Evolutionary conservation across 53 echinoderm and acorn worm genomes (phyloP).

Genomic region (Arbacia lixula): DNA sequence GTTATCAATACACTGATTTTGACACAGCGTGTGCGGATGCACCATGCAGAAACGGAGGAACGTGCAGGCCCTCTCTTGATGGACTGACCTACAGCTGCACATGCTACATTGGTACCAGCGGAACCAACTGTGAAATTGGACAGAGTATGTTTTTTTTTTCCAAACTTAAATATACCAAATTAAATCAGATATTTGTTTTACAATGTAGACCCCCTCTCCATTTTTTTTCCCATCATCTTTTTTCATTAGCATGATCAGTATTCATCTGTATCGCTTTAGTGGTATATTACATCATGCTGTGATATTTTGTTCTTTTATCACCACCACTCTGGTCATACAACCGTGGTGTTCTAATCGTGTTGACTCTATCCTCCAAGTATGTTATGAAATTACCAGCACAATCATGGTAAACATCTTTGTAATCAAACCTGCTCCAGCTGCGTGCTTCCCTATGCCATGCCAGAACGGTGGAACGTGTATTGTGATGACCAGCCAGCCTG

Average conservation of each 20-base stretch:
- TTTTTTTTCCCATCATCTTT: background rate
- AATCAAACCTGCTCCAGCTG: conserved; percentile 11
- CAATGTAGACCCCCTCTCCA: background rate
- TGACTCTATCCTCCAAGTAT: no score
- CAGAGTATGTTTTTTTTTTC: background rate
- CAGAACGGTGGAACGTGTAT: conserved; percentile 81
- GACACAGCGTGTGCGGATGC: conserved; percentile 32
- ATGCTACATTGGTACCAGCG: conserved; percentile 19
- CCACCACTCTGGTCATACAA: no score
- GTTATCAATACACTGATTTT: background rate
- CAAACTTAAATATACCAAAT: background rate
- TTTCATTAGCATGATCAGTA: no score
- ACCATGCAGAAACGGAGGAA: conserved; percentile 50
- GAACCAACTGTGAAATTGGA: conserved; percentile 38
- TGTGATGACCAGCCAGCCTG: background rate
- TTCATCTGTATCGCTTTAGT: no score
- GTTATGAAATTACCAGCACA: no score
- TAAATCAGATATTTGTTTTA: background rate
- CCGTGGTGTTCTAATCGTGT: no score
- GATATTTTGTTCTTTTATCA: no score
- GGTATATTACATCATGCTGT: no score
- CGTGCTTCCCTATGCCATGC: conserved; percentile 76
- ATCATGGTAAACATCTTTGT: no score
- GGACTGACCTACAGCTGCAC: conserved; percentile 4
- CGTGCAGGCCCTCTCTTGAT: background rate